These are phyloP conservation scores for Eretmochelys imbricata DNA, from an alignment of 2,113 vertebrate species.

Conservation along the genomic window DNA sequence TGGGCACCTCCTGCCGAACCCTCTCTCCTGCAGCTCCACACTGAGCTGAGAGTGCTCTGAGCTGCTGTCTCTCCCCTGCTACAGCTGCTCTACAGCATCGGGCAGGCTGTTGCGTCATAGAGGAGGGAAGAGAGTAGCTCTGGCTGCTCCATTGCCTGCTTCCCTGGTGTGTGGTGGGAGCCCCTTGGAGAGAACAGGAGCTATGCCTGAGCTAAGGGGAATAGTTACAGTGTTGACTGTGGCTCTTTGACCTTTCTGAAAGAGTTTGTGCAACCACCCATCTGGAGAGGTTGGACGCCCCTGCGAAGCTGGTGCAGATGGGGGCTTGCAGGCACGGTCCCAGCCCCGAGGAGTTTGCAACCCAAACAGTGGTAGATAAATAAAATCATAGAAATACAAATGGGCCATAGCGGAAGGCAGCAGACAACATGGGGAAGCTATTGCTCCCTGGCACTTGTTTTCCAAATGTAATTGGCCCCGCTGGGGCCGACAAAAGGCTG, in stretches of 20 bases:
- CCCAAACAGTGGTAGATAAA: constrained; percentile 27
- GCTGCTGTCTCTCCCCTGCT: neutral
- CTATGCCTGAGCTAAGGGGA: constrained; percentile 11
- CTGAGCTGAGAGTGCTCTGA: neutral
- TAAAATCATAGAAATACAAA: neutral
- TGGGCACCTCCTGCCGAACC: neutral
- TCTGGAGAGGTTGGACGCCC: constrained; percentile 8
- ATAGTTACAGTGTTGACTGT: neutral
- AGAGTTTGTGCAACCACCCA: neutral
- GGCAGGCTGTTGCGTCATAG: accelerated
- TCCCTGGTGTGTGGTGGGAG: neutral
- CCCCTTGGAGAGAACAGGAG: neutral
- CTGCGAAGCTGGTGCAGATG: constrained; percentile 43
- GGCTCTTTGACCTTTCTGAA: constrained; percentile 44
- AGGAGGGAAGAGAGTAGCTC: neutral
- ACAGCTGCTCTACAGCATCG: no score
- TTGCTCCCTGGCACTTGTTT: neutral
- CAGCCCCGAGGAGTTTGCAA: neutral
- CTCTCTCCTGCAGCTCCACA: neutral
- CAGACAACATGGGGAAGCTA: neutral
- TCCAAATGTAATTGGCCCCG: neutral
- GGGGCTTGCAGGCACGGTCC: neutral
- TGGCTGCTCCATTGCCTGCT: neutral
- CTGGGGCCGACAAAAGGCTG: neutral
- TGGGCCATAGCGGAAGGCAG: neutral